phyloP scores from a whole-genome alignment of 2,888 invertebrate genomes.

The Nebria brevicollis region DNA sequence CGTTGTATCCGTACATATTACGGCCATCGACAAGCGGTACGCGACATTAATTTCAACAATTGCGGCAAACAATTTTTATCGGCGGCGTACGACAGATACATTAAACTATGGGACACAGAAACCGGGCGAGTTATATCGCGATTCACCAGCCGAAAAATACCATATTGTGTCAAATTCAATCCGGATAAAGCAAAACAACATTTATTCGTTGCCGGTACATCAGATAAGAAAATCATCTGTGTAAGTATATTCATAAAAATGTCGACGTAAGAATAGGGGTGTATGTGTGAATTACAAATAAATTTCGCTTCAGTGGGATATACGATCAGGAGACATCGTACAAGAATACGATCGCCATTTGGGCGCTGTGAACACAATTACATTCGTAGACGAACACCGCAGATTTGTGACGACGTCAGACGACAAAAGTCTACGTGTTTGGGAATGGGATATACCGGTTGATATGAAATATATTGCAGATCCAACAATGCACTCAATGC shows the following conservation, averaged over 20 bases:
- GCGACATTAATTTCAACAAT: slow-evolving; percentile 96
- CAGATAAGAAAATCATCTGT: slow-evolving; percentile 99
- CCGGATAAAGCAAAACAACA: slow-evolving; percentile 98
- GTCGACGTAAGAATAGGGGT: background rate
- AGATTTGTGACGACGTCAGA: slow-evolving; percentile 99
- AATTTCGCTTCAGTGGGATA: slow-evolving; percentile 85
- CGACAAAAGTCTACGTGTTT: slow-evolving; percentile 97
- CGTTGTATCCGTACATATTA: slow-evolving; percentile 93
- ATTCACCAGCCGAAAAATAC: slow-evolving; percentile 96
- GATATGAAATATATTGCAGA: slow-evolving; percentile 99
- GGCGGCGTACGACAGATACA: slow-evolving; percentile 94
- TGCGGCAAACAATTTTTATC: slow-evolving; percentile 92
- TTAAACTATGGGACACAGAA: slow-evolving; percentile 99
- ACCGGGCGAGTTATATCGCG: slow-evolving; percentile 86
- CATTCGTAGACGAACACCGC: slow-evolving; percentile 98
- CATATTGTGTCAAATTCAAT: slow-evolving; percentile 98
- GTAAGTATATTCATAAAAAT: slow-evolving; percentile 70
- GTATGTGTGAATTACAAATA: slow-evolving; percentile 24
- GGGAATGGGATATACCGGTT: slow-evolving; percentile 99
- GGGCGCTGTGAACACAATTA: slow-evolving; percentile 98
- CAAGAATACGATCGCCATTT: slow-evolving; percentile 99
- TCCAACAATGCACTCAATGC: slow-evolving; percentile 99
- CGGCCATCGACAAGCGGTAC: slow-evolving; percentile 96
- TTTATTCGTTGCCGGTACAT: slow-evolving; percentile 97
- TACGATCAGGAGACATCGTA: slow-evolving; percentile 91